Conservation (phyloP, 2,888 invertebrate genomes). For the Terebella lapidaria region DNA sequence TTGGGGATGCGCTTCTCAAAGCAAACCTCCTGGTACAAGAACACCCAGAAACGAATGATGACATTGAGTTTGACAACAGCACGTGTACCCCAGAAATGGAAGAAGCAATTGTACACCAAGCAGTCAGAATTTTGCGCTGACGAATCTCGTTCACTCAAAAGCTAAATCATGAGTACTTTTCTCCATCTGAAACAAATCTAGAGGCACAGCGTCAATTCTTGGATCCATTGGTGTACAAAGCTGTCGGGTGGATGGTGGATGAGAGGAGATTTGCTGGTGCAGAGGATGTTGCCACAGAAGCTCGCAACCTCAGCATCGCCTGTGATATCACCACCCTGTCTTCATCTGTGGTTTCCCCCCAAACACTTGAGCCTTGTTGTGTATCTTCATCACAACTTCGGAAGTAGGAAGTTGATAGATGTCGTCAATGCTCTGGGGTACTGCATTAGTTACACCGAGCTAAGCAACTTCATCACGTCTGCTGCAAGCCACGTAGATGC, state of each 20-base stretch:
- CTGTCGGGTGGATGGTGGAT: not conserved
- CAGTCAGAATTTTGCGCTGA: not conserved
- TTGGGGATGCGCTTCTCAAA: not conserved
- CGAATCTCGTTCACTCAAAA: not conserved
- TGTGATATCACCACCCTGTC: not conserved
- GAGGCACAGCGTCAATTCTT: not conserved
- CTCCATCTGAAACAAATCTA: not conserved
- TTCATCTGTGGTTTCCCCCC: not conserved
- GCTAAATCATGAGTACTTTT: not conserved
- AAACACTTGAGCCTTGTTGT: not conserved
- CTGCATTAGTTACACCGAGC: too few species aligned
- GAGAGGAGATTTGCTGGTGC: not conserved
- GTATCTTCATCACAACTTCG: not conserved
- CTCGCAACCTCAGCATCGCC: not conserved
- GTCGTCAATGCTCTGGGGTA: too few species aligned
- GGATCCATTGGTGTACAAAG: conserved; percentile 2
- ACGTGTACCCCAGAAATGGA: not conserved
- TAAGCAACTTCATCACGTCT: not conserved
- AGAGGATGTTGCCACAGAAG: not conserved
- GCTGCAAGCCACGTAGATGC: not conserved
- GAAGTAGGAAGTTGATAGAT: too few species aligned
- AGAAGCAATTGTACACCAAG: not conserved
- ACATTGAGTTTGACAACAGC: not conserved
- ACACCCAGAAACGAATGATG: not conserved
- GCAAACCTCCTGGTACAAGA: not conserved